Percentiles rank a stretch among this genome's conserved stretches.
Conservation (phyloP, 2,113 vertebrate genomes). For the Bubo blakistoni region DNA sequence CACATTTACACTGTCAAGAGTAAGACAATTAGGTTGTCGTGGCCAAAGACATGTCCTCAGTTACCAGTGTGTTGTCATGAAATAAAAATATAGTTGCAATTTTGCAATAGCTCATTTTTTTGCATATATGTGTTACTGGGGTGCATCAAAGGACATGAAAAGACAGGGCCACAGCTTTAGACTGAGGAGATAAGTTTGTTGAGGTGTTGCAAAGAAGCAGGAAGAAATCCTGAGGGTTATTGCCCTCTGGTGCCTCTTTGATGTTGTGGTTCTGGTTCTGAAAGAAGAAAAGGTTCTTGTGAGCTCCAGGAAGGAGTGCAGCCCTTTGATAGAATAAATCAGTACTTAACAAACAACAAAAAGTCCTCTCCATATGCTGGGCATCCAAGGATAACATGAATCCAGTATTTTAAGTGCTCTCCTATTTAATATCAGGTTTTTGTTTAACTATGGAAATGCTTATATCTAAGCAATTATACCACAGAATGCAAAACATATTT, state of each 20-base stretch:
- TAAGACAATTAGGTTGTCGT: background rate
- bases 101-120: background rate
- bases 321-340: background rate
- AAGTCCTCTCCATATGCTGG: background rate
- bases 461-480: background rate
- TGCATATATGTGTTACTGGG: background rate
- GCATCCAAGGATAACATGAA: background rate
- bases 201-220: background rate
- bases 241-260: background rate
- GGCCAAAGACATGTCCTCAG: background rate
- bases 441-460: background rate
- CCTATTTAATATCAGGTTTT: background rate
- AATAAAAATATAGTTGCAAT: background rate
- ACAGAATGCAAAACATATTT: background rate
- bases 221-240: background rate
- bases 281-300: background rate
- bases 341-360: background rate
- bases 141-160: background rate
- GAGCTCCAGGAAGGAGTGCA: background rate
- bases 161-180: background rate
- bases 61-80: background rate
- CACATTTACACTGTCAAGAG: background rate
- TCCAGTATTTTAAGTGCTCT: background rate
- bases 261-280: background rate
- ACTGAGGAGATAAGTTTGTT: background rate